Conservation (phyloP, 2,113 vertebrate species). For the Herpetotheres cachinnans region DNA sequence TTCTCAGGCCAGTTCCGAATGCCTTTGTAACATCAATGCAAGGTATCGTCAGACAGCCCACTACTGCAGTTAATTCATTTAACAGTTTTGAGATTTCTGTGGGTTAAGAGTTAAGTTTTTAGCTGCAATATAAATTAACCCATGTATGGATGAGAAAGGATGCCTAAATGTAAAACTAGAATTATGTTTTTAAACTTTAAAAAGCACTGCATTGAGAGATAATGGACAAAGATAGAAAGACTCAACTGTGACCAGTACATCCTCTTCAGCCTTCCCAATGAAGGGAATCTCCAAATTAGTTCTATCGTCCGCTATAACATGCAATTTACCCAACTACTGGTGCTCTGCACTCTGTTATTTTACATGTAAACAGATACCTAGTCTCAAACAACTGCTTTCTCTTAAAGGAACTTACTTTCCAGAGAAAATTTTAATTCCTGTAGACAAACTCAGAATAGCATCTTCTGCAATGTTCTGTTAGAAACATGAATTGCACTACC, state of each 20-base stretch:
- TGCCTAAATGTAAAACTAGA: neutral
- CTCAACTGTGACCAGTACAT: neutral
- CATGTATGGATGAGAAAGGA: neutral
- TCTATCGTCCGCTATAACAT: rapidly evolving
- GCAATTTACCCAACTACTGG: neutral
- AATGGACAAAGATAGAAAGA: neutral
- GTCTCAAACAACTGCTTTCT: neutral
- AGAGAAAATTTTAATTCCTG: neutral
- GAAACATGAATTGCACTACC: neutral
- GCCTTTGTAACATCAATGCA: neutral
- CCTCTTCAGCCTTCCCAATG: neutral
- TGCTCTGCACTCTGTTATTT: neutral
- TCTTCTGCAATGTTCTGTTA: neutral
- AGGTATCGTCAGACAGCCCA: neutral
- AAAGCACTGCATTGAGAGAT: neutral
- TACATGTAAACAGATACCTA: neutral
- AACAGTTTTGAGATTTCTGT: neutral
- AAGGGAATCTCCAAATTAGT: neutral
- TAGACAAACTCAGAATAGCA: neutral
- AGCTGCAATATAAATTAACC: neutral
- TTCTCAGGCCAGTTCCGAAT: neutral
- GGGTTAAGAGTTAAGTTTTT: neutral
- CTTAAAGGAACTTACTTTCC: neutral
- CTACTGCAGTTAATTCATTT: neutral
- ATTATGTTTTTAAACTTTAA: neutral